Conservation (phyloP, 2,797 vertebrate genomes). For the Cottoperca gobio region DNA sequence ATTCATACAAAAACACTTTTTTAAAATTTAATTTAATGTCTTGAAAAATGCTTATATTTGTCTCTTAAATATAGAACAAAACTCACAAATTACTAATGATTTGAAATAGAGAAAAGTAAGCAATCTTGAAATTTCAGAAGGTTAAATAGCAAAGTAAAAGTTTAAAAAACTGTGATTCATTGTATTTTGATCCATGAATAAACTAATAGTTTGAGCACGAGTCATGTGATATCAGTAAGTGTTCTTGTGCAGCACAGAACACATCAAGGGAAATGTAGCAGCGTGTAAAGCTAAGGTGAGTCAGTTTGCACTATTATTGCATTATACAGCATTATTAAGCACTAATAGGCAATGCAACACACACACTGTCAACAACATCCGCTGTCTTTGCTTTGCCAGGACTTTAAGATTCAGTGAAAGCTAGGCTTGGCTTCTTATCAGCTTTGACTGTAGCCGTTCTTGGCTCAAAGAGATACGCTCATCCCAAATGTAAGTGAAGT, state of each 20-base stretch:
- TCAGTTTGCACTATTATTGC: no score
- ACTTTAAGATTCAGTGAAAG: constrained; percentile 36
- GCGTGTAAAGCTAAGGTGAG: neutral
- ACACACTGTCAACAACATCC: constrained; percentile 15
- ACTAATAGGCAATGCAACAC: constrained; percentile 16
- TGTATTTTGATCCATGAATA: no score
- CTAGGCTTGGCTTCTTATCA: constrained; percentile 22
- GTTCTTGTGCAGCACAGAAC: neutral
- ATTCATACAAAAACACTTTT: neutral
- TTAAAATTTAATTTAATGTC: neutral
- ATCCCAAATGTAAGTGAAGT: constrained; percentile 39
- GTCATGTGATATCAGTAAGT: neutral
- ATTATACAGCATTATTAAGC: no score
- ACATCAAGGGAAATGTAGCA: neutral
- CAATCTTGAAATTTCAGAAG: neutral
- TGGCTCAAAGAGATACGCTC: constrained; percentile 44
- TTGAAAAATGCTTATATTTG: neutral
- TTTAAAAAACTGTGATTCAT: no score
- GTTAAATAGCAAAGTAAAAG: no score
- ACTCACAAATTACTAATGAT: neutral
- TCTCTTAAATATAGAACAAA: neutral
- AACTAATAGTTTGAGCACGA: neutral
- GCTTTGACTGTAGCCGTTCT: constrained; percentile 20
- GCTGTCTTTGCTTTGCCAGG: constrained; percentile 41
- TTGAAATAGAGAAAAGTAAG: neutral